These are phyloP conservation scores for Amia ocellicauda DNA, from an alignment of 2,113 vertebrate genomes.

Conservation along the genomic window DNA sequence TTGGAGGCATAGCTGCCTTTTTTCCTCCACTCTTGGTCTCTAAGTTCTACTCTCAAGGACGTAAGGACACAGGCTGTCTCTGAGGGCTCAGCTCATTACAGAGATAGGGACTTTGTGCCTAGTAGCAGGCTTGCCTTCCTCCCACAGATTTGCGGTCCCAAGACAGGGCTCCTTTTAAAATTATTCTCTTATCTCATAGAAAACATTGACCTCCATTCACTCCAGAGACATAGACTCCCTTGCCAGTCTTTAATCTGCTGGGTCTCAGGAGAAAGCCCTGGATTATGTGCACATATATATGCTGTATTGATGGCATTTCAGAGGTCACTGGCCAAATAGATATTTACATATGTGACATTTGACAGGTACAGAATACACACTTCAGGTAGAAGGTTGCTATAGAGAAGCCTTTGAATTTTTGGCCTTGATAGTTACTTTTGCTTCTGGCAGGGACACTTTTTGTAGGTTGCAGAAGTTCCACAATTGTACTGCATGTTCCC, in stretches of 20 bases:
- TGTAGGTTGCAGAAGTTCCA: no score
- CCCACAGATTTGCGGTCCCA: neutral
- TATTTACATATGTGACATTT: no score
- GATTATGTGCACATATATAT: neutral
- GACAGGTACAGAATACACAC: no score
- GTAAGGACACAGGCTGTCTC: constrained; percentile 6
- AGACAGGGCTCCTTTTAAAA: neutral
- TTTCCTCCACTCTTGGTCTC: no score
- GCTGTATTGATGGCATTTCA: neutral
- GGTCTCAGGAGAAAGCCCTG: neutral
- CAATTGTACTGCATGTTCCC: no score
- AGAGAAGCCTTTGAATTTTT: no score
- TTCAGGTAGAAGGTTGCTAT: no score
- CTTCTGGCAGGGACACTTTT: no score
- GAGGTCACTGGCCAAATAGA: no score
- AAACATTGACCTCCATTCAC: neutral
- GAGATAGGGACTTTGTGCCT: neutral
- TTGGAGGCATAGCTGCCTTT: no score
- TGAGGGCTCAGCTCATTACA: neutral
- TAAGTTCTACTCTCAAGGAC: constrained; percentile 4
- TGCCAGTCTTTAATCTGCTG: neutral
- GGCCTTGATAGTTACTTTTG: no score
- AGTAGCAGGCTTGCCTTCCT: neutral
- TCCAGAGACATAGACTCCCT: neutral
- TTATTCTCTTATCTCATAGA: neutral